These are phyloP conservation scores for Himalopsyche anomala DNA, from an alignment of 2,888 invertebrate species.

Conservation along the genomic window DNA sequence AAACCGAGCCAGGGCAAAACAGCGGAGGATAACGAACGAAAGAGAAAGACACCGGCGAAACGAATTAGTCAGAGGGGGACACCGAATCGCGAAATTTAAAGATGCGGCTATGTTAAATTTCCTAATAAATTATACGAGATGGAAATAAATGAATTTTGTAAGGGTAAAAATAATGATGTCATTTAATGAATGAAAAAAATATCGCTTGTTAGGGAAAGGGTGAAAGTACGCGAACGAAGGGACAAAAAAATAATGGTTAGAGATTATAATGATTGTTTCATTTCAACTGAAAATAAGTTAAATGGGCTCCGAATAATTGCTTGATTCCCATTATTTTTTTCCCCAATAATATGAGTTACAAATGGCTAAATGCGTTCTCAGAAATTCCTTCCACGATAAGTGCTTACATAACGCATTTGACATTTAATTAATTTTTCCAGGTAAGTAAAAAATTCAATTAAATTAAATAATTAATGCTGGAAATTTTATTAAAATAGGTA, in stretches of 20 bases:
- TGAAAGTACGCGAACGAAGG: conserved; percentile 44
- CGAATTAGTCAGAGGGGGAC: background rate
- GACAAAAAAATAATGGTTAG: conserved; percentile 47
- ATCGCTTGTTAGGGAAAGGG: conserved; percentile 61
- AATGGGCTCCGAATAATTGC: conserved; percentile 37
- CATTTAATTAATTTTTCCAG: conserved; percentile 5
- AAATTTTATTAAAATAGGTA: background rate
- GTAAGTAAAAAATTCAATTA: background rate
- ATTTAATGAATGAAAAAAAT: conserved; percentile 64
- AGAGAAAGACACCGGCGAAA: background rate
- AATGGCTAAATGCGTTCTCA: conserved; percentile 24
- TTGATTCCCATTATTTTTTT: conserved; percentile 39
- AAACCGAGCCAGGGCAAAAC: conserved; percentile 32
- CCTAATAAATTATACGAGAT: conserved; percentile 61
- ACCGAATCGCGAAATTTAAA: conserved; percentile 40
- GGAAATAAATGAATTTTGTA: conserved; percentile 60
- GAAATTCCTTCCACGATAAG: background rate
- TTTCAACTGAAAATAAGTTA: conserved; percentile 42
- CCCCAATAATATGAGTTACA: conserved; percentile 19
- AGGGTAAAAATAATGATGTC: conserved; percentile 65
- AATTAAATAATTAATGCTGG: too few relatives aligned
- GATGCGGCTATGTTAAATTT: conserved; percentile 55
- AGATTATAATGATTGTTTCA: conserved; percentile 53
- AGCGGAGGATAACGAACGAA: conserved; percentile 24
- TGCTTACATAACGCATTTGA: background rate